Evolutionary conservation across 1,140 invertebrate species (phyloP), one percentile per base, ranked within the genome.

Genomic region (Bathynomus jamesi): DNA sequence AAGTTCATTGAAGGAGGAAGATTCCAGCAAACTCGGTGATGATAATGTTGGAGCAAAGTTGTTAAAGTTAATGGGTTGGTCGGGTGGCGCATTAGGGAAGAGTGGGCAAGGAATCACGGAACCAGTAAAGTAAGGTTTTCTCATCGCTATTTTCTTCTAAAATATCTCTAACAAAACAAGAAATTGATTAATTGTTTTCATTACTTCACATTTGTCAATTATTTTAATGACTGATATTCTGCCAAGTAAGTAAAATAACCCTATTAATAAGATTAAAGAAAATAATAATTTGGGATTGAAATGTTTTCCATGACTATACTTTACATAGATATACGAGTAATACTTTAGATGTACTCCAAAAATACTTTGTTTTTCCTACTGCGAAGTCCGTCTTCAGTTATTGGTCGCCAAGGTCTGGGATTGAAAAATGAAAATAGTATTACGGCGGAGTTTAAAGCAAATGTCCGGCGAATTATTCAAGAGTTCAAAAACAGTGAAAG

Each of bases 51-150:
- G 88, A 8, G 87, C 82, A 66, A 90, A 87, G 78, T 84, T 93
- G 82, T 86, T 92, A 85, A 86, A 87, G 71, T 81, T 89, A 72
- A 92, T 93, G 90, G 91, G 91, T 0, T 93, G 91, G 91, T 83
- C 85, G 28, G 91, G 91, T 30, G 90, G 90, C 28, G 90, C 89
- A 0, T 81, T 92, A 40, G 90, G 90, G 0, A 88, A 88, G 74
- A 82, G 85, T n/a, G 84, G 85, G 13, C 86, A 89, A 75, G 91
- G 91, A 29, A 86, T 87, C 17, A 82, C 83, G 3, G 85, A 89
- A 69, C 88, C 88, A 30, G 83, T 89, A 53, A 53, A 21, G 40
- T 53, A 53, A 53, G 40, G 21, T 21, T 17, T 53, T 53, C 2
- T 53, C 21, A 5, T 53, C 21, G 5, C 21, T 53, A 53, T 53